Conservation (phyloP, 2,888 invertebrate species). For the Lutraria lutraria region DNA sequence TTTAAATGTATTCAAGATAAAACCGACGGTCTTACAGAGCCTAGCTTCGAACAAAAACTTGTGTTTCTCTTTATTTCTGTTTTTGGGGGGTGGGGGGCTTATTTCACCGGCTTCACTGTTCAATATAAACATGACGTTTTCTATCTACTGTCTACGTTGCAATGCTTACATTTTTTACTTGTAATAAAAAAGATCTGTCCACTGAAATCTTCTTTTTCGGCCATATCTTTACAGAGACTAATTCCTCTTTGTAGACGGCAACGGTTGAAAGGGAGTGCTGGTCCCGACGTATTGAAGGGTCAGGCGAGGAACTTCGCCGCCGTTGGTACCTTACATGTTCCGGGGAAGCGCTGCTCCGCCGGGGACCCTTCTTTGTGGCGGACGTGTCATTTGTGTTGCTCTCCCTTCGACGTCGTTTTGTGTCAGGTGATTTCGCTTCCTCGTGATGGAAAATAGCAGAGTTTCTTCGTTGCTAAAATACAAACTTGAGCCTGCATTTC, state of each 20-base stretch:
- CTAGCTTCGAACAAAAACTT: too few relatives aligned
- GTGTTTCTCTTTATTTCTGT: too few relatives aligned
- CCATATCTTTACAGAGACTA: constrained; percentile 80
- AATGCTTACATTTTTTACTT: constrained; percentile 79
- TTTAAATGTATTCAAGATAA: too few relatives aligned
- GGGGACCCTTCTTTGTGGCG: neutral
- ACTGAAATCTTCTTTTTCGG: constrained; percentile 75
- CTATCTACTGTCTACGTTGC: neutral
- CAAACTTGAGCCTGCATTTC: too few relatives aligned
- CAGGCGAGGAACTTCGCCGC: constrained; percentile 29
- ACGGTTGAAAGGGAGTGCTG: constrained; percentile 70
- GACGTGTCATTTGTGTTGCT: neutral
- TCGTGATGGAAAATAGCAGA: neutral
- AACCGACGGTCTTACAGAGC: too few relatives aligned
- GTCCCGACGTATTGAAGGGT: neutral
- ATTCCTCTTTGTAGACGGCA: constrained; percentile 75
- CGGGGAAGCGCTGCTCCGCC: neutral
- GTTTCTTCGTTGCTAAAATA: neutral
- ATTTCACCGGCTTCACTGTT: too few relatives aligned
- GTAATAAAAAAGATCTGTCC: constrained; percentile 79
- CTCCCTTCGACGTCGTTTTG: neutral
- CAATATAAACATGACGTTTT: too few relatives aligned
- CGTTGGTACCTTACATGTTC: constrained; percentile 33
- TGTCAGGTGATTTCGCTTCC: neutral
- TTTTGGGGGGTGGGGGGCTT: too few relatives aligned